Conservation (phyloP, 2,888 invertebrate species). For the Beris chalybata region DNA sequence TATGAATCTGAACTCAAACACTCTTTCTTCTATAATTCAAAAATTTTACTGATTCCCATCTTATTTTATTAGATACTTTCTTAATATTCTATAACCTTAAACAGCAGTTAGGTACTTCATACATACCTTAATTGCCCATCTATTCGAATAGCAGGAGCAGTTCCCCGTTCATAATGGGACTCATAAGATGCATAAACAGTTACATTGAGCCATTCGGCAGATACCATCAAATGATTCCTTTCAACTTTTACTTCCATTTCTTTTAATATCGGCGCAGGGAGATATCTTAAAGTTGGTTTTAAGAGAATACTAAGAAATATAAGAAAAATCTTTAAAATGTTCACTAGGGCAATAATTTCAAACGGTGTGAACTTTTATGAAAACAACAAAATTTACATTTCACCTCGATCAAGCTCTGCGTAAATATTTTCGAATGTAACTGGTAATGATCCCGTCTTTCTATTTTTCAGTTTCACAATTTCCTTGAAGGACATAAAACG, state of each 20-base stretch:
- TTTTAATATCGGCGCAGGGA: neutral
- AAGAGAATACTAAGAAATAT: conserved; percentile 12
- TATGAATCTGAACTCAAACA: no score
- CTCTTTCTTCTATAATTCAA: no score
- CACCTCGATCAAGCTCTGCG: conserved; percentile 21
- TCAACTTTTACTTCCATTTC: conserved; percentile 9
- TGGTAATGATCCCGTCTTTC: conserved; percentile 12
- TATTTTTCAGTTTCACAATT: conserved; percentile 12
- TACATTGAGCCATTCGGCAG: conserved; percentile 18
- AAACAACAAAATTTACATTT: conserved; percentile 13
- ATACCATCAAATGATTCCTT: neutral
- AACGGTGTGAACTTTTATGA: no score
- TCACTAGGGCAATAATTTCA: neutral
- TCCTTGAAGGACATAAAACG: conserved; percentile 4
- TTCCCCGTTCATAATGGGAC: conserved; percentile 14
- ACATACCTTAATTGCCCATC: conserved; percentile 22
- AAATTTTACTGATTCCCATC: no score
- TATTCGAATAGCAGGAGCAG: conserved; percentile 4
- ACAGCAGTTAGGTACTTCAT: no score
- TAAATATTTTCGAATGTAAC: conserved; percentile 21
- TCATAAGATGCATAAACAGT: conserved; percentile 17
- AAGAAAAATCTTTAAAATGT: neutral
- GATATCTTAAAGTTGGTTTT: conserved; percentile 13
- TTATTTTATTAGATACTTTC: no score
- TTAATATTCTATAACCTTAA: no score